Evolutionary conservation across 2,113 vertebrate species (phyloP), one percentile per base, ranked within the genome.

Genomic region (Rostratula benghalensis): DNA sequence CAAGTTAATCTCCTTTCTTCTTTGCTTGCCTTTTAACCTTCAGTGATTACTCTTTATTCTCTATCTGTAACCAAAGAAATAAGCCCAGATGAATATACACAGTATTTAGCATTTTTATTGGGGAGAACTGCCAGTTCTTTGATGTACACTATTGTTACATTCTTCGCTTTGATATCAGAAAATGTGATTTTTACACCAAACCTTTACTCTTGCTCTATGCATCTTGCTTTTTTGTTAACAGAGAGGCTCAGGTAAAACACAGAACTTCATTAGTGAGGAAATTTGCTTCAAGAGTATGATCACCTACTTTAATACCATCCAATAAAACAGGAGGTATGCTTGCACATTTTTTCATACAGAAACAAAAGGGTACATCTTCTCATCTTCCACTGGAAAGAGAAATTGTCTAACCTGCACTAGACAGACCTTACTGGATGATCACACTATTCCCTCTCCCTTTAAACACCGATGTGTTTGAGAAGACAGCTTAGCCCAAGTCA

Each of bases 11-110:
- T 64, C 19, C 78, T 90, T 94, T 96, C 64, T 96, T 92, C 60
- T 46, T 57, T 64, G 73, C 87, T 75, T 95, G 53, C 67, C 56
- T 95, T 96, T 95, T 95, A 95, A 88, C 88, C 83, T 94, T 85
- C 76, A 53, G 21, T 93, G 83, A 84, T 94, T 92, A 73, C 11
- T 90, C 68, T 95, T 96, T 92, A 91, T 95, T 96, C 57, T 78
- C 51, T 85, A 27, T 35, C 57, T 87, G 63, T 31, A 95, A 82
- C 81, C 27, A 88, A 93, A 94, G 46, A 93, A 95, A 67, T 73
- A 92, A 88, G 28, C 85, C 48, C 45, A 90, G 64, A 90, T 50
- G 30, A 95, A 91, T 63, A 92, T 75, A 83, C 18, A 76, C 25
- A 54, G 13, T 67, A 88, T 83, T 95, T 95, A 83, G 51, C 81